These are phyloP conservation scores for Dufourea novaeangliae DNA, from an alignment of 1,140 invertebrate genomes.

Conservation along the genomic window DNA sequence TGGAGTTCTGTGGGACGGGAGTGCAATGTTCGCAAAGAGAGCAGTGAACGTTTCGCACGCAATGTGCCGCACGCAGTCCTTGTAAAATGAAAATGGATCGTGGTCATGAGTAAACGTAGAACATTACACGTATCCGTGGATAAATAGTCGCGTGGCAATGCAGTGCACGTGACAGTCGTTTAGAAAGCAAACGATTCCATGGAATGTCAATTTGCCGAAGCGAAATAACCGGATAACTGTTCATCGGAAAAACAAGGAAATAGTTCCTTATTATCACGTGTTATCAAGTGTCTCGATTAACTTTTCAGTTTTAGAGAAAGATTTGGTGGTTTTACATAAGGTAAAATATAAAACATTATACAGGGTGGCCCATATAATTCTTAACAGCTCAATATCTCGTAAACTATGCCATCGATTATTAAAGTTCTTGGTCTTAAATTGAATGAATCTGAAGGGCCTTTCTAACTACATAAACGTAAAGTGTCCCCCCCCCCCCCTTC, in stretches of 20 bases:
- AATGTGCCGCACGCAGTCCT: slow-evolving; percentile 28
- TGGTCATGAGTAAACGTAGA: slow-evolving; percentile 44
- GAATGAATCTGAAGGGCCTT: too few species aligned
- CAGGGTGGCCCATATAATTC: too few species aligned
- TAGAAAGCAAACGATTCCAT: slow-evolving; percentile 55
- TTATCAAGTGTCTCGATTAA: slow-evolving; percentile 4
- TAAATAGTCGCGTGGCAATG: slow-evolving; percentile 47
- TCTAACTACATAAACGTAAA: too few species aligned
- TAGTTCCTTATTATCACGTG: not conserved
- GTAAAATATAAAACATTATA: too few species aligned
- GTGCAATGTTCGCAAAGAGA: slow-evolving; percentile 27
- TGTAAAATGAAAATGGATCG: slow-evolving; percentile 34
- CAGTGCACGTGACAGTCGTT: slow-evolving; percentile 51
- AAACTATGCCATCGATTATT: too few species aligned
- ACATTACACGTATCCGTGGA: slow-evolving; percentile 49
- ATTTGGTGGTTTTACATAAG: too few species aligned
- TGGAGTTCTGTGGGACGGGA: not conserved
- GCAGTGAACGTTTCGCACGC: slow-evolving; percentile 51
- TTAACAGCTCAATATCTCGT: too few species aligned
- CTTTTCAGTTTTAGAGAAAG: too few species aligned
- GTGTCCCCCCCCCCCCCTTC: too few species aligned
- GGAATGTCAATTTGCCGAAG: slow-evolving; percentile 60
- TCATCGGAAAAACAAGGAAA: not conserved
- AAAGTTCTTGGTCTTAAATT: too few species aligned
- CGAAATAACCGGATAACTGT: not conserved